phyloP scores from a whole-genome alignment of 2,888 invertebrate genomes.

The Pachycephus smyrnensis region DNA sequence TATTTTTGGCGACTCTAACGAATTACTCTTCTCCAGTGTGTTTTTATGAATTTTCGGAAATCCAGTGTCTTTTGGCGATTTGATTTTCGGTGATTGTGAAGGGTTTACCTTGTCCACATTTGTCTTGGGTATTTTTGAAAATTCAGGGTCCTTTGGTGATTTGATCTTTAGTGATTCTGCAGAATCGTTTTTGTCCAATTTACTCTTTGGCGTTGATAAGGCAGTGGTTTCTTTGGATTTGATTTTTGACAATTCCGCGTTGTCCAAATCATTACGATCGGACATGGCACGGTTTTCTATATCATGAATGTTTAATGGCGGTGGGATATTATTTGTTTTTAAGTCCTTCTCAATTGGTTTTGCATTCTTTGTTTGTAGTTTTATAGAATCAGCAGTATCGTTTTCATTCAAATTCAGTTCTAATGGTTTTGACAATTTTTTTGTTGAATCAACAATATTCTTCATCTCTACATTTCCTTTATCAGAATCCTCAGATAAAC shows the following conservation, averaged over 20 bases:
- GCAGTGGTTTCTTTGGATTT: not conserved
- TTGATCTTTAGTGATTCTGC: not conserved
- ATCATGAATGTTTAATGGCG: not conserved
- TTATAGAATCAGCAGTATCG: not conserved
- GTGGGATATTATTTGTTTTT: not conserved
- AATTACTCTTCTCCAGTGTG: not conserved
- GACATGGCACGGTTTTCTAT: not conserved
- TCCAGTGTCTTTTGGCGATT: not conserved
- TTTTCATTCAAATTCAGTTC: not conserved
- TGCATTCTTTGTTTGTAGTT: not conserved
- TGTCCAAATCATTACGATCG: not conserved
- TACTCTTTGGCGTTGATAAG: not conserved
- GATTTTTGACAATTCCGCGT: not conserved
- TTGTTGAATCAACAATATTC: not conserved
- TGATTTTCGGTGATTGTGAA: not conserved
- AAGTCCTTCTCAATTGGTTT: not conserved
- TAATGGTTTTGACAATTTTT: not conserved
- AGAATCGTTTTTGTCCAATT: not conserved
- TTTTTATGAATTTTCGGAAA: not conserved
- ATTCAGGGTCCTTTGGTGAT: not conserved
- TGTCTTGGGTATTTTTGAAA: not conserved
- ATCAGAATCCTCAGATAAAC: not conserved
- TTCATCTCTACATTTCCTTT: not conserved
- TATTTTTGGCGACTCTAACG: not conserved
- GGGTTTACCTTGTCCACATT: not conserved